Evolutionary conservation across 2,888 invertebrate genomes (phyloP), one percentile per base, ranked within the genome.

Genomic region (Xanthorhoe spadicearia): DNA sequence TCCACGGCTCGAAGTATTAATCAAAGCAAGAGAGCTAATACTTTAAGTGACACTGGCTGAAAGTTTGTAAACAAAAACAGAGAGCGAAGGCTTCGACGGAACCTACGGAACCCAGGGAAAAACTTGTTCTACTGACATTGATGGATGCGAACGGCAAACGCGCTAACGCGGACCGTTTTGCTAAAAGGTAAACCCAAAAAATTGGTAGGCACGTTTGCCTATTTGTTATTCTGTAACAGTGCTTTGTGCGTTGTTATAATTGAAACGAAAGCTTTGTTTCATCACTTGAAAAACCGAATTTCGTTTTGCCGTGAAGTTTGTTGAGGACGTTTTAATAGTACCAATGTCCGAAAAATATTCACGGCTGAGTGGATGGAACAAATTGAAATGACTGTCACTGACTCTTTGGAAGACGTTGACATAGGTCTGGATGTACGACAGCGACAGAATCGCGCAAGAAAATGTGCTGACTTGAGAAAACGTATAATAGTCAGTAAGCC

Each of bases 41-140:
- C 86, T 85, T 85, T 83, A 86, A 87, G 83, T 83, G 86, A 86
- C 84, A 84, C 79, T 78, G 84, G 78, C 83, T 81, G 84, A 88
- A 88, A 90, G 87, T 87, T 87, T 80, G 84, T 85, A 84, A 89
- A 90, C 88, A 88, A 90, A 91, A 91, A 90, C 88, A 84, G 81
- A 74, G 80, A 79, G 80, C 81, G 81, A 81, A 80, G 81, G 84
- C 82, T 86, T 84, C 81, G 83, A 82, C 84, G 82, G 80, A 84
- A 85, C 87, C 85, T 83, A 82, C 83, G 82, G 80, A 84, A 84
- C 86, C 84, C 83, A 82, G 80, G 83, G 87, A 90, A 92, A 92
- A 92, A 90, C 89, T 91, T 88, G 85, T 77, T 84, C 77, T 68
- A 68, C 71, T 87, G 92, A 91, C 92, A 83, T 83, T 92, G 92